Evolutionary conservation across 2,113 vertebrate species (phyloP), one percentile per base, ranked within the genome.

Genomic region (Odocoileus hemionus): DNA sequence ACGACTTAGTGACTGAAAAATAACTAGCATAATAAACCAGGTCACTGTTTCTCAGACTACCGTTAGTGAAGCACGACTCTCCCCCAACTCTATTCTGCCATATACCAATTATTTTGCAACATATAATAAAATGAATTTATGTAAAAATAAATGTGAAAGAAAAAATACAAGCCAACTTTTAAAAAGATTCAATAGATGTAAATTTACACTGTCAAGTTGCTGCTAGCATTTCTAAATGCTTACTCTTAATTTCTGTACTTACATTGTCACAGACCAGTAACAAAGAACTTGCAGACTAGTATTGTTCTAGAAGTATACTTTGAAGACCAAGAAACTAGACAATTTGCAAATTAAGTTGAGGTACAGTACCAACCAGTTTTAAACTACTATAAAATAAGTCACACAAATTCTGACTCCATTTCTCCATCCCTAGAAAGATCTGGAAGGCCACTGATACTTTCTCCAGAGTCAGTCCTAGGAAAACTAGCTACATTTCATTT

Each of bases 181-280:
- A 45, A 88, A 80, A 85, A 91, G 17, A 79, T 30, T 88, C 67
- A 92, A 78, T 15, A 93, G 50, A 23, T 86, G 0, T 86, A 79
- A 92, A 91, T 60, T 89, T 93, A 78, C 6, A 47, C 39, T 86
- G 25, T 79, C 87, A 92, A 87, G 54, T 91, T 88, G 43, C n/a
- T 89, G 5, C 30, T 83, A 96, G 96, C 89, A 45, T 33, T 19
- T 94, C n/a, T 64, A n/a, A 78, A 84, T 85, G 28, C 64, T 95
- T 96, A 30, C 15, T 95, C 43, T 97, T 26, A 54, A 25, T 82
- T 95, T 94, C 82, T 82, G 3, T 92, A 36, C 55, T 95, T 95
- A 43, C 3, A 61, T 25, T 83, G 84, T 96, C 43, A 76, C 1
- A 89, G 79, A 43, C 10, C 13, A 92, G 78, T 21, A 88, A 90